Evolutionary conservation across 2,113 vertebrate genomes (phyloP).

Genomic region (Hystrix brachyura): DNA sequence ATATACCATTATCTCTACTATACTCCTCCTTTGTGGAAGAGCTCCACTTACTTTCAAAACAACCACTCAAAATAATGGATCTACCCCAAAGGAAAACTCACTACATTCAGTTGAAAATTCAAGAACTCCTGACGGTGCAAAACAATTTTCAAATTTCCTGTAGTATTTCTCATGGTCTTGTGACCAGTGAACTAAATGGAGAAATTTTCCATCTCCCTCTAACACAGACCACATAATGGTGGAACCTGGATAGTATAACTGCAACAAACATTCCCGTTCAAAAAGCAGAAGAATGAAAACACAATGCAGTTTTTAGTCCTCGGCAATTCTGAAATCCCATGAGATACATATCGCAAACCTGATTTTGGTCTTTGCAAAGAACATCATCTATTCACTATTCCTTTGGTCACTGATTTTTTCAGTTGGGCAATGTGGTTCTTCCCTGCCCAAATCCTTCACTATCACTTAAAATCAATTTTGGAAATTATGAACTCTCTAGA

Average conservation of each 20-base stretch:
- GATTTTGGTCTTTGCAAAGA: not conserved
- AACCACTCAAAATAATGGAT: not conserved
- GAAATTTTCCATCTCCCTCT: not conserved
- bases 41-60: not conserved
- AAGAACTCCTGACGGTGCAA: not conserved
- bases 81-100: not conserved
- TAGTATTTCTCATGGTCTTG: not conserved
- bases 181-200: not conserved
- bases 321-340: not conserved
- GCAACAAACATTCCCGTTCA: not conserved
- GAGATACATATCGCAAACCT: not conserved
- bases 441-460: not conserved
- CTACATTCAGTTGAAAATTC: not conserved
- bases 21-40: not conserved
- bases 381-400: not conserved
- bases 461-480: constrained; percentile 2
- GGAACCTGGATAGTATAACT: not conserved
- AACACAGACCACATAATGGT: not conserved
- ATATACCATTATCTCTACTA: not conserved
- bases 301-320: not conserved
- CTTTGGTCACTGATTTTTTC: not conserved
- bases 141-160: not conserved
- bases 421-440: not conserved
- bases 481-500: not conserved
- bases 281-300: not conserved